phyloP scores from a whole-genome alignment of 2,888 invertebrate species.

The Thymelicus lineola region DNA sequence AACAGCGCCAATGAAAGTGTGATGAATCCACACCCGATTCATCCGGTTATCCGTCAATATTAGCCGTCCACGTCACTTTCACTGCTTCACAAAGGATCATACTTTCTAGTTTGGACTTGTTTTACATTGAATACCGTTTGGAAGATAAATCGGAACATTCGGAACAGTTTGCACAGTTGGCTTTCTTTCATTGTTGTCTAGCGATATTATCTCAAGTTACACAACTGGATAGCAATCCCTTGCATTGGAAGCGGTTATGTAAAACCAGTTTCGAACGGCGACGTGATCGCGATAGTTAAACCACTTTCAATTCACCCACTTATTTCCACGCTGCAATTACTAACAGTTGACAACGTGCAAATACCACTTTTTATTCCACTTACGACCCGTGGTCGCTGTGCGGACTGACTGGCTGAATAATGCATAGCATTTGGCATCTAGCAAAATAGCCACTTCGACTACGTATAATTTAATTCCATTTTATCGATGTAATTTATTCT shows the following conservation, averaged over 20 bases:
- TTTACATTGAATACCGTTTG: conserved; percentile 63
- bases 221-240: conserved; percentile 38
- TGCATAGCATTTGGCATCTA: not conserved
- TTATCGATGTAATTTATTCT: no score
- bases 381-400: conserved; percentile 8
- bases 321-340: conserved; percentile 33
- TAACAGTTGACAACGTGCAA: conserved; percentile 23
- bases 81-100: conserved; percentile 68
- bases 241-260: conserved; percentile 44
- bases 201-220: conserved; percentile 34
- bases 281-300: conserved; percentile 40
- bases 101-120: conserved; percentile 64
- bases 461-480: not conserved
- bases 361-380: conserved; percentile 19
- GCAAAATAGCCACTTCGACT: not conserved
- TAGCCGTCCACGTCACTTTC: conserved; percentile 62
- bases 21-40: conserved; percentile 53
- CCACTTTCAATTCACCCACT: conserved; percentile 45
- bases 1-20: conserved; percentile 54
- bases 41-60: conserved; percentile 61
- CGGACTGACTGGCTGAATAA: conserved; percentile 7
- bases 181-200: conserved; percentile 53
- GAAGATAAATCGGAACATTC: conserved; percentile 38
- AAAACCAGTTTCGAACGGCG: conserved; percentile 40
- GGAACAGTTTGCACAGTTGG: conserved; percentile 12